These are phyloP conservation scores for Myotis yumanensis DNA, from an alignment of 2,113 vertebrate species.

Conservation along the genomic window DNA sequence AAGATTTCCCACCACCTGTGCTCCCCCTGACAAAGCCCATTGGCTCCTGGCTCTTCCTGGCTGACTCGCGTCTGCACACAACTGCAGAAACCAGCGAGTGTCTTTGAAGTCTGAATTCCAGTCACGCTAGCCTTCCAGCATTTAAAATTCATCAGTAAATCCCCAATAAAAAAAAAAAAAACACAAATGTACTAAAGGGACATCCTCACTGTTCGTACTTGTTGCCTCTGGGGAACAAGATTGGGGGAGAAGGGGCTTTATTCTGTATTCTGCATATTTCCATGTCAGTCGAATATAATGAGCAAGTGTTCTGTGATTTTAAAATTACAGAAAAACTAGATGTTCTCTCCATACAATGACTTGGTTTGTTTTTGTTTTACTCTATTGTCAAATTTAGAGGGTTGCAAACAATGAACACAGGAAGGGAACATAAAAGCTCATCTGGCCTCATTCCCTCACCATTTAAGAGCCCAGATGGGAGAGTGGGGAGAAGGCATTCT, in stretches of 20 bases:
- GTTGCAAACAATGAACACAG: not conserved
- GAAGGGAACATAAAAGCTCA: not conserved
- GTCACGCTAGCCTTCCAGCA: not conserved
- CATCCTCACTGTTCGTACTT: not conserved
- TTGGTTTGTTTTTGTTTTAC: not conserved
- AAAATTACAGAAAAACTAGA: not conserved
- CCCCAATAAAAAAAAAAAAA: not conserved
- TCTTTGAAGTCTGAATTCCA: not conserved
- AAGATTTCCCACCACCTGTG: not conserved
- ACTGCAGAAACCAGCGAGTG: not conserved
- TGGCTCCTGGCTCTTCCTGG: not conserved
- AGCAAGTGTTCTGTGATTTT: not conserved
- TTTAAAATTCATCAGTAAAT: not conserved
- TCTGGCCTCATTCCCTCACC: not conserved
- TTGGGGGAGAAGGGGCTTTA: not conserved
- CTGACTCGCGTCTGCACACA: rapidly evolving
- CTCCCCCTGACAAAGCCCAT: not conserved
- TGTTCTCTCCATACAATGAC: not conserved
- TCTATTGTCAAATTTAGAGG: not conserved
- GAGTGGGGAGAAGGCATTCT: not conserved
- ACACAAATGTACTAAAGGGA: not conserved
- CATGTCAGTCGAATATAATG: not conserved
- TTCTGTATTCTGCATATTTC: not conserved
- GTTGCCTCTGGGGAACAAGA: not conserved
- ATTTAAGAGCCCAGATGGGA: not conserved